These are phyloP conservation scores for Tichodroma muraria DNA, from an alignment of 2,113 vertebrate species.

Conservation along the genomic window DNA sequence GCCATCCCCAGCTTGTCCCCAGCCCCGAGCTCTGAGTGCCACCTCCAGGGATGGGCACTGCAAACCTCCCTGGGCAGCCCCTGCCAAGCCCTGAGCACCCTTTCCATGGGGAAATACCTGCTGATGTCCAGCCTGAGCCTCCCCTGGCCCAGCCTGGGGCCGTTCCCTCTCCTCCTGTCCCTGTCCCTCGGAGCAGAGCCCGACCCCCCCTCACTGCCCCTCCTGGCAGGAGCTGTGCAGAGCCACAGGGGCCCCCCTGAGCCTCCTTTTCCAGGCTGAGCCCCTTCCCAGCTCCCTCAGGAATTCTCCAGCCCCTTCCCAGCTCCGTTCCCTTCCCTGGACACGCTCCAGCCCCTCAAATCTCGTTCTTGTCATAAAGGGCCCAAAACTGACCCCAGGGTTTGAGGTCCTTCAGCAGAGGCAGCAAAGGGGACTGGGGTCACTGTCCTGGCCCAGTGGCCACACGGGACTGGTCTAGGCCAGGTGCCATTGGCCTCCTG, in stretches of 20 bases:
- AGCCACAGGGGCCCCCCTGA: not conserved
- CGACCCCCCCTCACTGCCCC: too few relatives aligned
- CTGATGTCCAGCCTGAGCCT: not conserved
- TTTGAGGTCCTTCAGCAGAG: not conserved
- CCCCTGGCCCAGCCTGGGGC: not conserved
- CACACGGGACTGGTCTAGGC: not conserved
- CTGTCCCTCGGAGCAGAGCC: not conserved
- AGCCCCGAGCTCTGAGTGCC: not conserved
- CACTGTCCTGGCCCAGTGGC: not conserved
- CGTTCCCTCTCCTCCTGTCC: not conserved
- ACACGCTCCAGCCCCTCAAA: not conserved
- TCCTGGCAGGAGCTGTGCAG: not conserved
- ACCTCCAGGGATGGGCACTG: not conserved
- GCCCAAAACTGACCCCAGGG: fast-evolving
- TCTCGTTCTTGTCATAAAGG: not conserved
- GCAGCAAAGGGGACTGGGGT: not conserved
- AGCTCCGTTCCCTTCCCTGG: not conserved
- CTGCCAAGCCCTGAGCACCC: not conserved
- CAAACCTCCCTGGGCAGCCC: not conserved
- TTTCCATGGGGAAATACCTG: not conserved
- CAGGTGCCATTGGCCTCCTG: not conserved
- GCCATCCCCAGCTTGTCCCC: not conserved
- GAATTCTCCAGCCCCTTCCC: not conserved
- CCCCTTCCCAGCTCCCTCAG: too few relatives aligned
- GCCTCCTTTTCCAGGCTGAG: not conserved